Evolutionary conservation across 2,113 vertebrate species (phyloP), one percentile per base, ranked within the genome.

Genomic region (Xenopus borealis): DNA sequence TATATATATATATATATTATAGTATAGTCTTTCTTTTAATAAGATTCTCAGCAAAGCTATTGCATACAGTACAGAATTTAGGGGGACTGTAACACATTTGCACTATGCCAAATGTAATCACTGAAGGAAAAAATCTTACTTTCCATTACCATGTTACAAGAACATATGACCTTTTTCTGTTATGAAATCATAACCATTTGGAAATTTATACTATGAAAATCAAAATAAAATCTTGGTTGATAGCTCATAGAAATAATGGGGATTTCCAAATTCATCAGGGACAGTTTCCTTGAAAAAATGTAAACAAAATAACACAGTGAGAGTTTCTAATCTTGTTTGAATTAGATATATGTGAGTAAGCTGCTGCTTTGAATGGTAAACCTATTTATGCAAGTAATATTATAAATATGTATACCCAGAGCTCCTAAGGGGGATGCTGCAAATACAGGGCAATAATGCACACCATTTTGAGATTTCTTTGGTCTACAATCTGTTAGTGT

Each of bases 351-450:
- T 64, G 59, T 64, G 18, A 44, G 62, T 55, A 61, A 77, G 59
- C 74, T 27, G 11, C 18, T 61, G 58, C 58, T 61, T 58, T 61
- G 18, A 3, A 23, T 20, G 6, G 66, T 69, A 76, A 69, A 76
- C 73, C 44, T 23, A 69, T 77, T 70, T 77, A 45, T 77, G 44
- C 50, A 77, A 64, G 66, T 53, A 63, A 57, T 53, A 52, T 40
- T 23, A 77, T 77, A 70, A 77, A 77, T 77, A 77, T 70, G 74
- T 77, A 77, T 77, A 69, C 33, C 59, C 61, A 55, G 17, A 27
- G 12, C 55, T 61, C 74, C 61, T 30, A 77, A 64, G 67, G 59
- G 74, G 46, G 18, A 64, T 45, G 61, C 59, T 7, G 67, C 59
- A 70, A 69, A 77, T 64, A 46, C 64, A 70, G 62, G 33, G 52